Conservation (phyloP, 2,888 invertebrate genomes). For the Spisula subtruncata region DNA sequence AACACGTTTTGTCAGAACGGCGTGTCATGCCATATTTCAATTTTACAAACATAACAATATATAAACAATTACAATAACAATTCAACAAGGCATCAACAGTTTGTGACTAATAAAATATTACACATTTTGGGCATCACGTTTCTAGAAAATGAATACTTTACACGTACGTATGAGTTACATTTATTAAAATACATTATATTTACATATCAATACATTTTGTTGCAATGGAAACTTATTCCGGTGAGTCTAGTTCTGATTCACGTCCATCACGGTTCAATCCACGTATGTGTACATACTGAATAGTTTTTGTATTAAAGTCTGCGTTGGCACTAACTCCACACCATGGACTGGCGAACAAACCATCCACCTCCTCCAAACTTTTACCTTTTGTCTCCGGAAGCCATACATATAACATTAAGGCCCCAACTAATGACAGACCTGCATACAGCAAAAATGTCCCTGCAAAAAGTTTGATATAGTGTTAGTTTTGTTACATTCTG, state of each 20-base stretch:
- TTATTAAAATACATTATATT: background rate
- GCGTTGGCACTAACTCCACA: slow-evolving; percentile 75
- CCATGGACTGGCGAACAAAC: slow-evolving; percentile 87
- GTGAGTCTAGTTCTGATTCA: slow-evolving; percentile 86
- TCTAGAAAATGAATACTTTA: background rate
- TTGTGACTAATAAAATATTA: background rate
- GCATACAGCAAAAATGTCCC: slow-evolving; percentile 90
- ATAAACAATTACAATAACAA: background rate
- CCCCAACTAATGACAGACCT: slow-evolving; percentile 87
- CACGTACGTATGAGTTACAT: background rate
- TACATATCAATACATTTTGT: background rate
- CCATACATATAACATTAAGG: slow-evolving; percentile 87
- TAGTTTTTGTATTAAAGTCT: slow-evolving; percentile 84
- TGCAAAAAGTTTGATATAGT: slow-evolving; percentile 70
- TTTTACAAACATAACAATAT: slow-evolving; percentile 19
- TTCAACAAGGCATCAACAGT: slow-evolving; percentile 15
- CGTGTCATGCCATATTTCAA: background rate
- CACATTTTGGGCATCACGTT: background rate
- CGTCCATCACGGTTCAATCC: slow-evolving; percentile 88
- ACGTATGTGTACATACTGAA: slow-evolving; percentile 89
- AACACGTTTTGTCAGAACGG: background rate
- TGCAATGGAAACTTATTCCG: slow-evolving; percentile 73
- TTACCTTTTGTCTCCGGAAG: slow-evolving; percentile 90
- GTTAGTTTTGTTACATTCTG: too few species aligned
- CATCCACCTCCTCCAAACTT: slow-evolving; percentile 89